phyloP scores from a whole-genome alignment of 2,797 vertebrate species.

The Lepus townsendii region DNA sequence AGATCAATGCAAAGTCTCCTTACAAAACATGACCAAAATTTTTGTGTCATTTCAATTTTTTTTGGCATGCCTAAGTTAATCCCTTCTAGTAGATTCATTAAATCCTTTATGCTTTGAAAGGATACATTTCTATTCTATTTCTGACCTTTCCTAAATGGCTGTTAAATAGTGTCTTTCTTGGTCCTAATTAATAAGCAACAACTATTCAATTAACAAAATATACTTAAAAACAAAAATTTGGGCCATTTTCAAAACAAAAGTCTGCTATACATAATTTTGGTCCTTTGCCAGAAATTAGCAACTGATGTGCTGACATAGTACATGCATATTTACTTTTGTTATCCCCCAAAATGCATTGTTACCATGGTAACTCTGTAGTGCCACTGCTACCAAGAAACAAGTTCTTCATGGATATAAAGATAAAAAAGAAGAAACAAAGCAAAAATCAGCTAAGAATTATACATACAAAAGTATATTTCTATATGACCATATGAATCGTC shows the following conservation, averaged over 20 bases:
- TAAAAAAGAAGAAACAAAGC: conserved; percentile 24
- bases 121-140: conserved; percentile 36
- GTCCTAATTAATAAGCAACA: conserved; percentile 52
- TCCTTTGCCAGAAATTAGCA: conserved; percentile 66
- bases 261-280: conserved; percentile 48
- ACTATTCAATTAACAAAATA: conserved; percentile 76
- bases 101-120: conserved; percentile 50
- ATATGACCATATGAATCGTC: conserved; percentile 50
- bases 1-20: not conserved
- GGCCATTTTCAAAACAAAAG: conserved; percentile 76
- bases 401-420: conserved; percentile 24
- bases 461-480: conserved; percentile 67
- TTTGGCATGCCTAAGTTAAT: not conserved
- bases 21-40: not conserved
- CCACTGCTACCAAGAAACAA: conserved; percentile 52
- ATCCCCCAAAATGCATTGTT: conserved; percentile 74
- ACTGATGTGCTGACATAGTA: conserved; percentile 66
- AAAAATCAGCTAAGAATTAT: conserved; percentile 47
- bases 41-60: conserved; percentile 1
- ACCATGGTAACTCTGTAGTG: conserved; percentile 70
- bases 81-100: conserved; percentile 26
- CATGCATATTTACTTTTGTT: conserved; percentile 77
- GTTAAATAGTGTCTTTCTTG: conserved; percentile 64
- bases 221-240: conserved; percentile 77
- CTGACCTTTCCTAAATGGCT: conserved; percentile 14